phyloP scores from a whole-genome alignment of 2,797 vertebrate genomes.

The Acipenser oxyrinchus region DNA sequence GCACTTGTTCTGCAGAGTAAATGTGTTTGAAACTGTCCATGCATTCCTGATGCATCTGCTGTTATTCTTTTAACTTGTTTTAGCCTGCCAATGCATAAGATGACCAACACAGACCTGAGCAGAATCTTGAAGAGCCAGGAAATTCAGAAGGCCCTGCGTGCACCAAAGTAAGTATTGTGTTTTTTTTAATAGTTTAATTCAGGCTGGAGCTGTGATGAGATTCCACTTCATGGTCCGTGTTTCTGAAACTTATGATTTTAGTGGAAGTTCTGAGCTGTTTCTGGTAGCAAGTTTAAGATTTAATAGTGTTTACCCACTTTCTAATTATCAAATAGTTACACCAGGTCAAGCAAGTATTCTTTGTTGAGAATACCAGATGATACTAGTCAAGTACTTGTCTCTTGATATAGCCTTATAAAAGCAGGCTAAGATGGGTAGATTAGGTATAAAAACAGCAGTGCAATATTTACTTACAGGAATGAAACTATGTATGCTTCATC shows the following conservation, averaged over 20 bases:
- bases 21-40: not conserved
- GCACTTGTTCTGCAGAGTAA: conserved; percentile 11
- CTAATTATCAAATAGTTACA: no score
- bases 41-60: rapidly evolving
- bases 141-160: conserved; percentile 84
- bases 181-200: not conserved
- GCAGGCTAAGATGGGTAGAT: no score
- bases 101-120: conserved; percentile 91
- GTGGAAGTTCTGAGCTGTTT: conserved; percentile 53
- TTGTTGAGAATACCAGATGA: not conserved
- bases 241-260: conserved; percentile 59
- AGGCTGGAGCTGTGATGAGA: conserved; percentile 43
- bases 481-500: no score
- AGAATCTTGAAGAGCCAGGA: conserved; percentile 93
- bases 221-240: conserved; percentile 65
- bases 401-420: no score
- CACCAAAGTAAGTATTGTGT: conserved; percentile 69
- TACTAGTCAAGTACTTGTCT: no score
- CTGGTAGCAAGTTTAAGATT: no score
- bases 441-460: no score
- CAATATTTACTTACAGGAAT: no score
- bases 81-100: conserved; percentile 95
- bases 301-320: not conserved
- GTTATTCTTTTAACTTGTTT: rapidly evolving
- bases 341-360: no score